phyloP scores from a whole-genome alignment of 1,140 invertebrate genomes.

The Mya arenaria region DNA sequence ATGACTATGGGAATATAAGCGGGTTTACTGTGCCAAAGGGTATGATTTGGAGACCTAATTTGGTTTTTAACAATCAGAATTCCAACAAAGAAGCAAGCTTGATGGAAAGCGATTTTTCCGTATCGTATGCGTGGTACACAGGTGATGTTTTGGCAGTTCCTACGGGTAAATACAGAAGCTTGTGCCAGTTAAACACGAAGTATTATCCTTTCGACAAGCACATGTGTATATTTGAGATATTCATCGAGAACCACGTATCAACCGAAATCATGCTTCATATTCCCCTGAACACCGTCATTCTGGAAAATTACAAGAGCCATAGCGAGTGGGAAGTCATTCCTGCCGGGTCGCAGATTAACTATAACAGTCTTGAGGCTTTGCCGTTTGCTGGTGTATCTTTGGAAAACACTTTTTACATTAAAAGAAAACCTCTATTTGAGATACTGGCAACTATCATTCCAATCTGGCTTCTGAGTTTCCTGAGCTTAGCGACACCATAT shows the following conservation, averaged over 20 bases:
- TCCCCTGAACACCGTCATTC: not conserved
- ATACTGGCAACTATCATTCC: not conserved
- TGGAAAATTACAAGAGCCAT: not conserved
- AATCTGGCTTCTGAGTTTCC: not conserved
- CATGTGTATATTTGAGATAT: not conserved
- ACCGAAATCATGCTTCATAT: not conserved
- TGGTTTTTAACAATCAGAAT: not conserved
- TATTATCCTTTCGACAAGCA: conserved; percentile 15
- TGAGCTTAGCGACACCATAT: not conserved
- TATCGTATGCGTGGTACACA: not conserved
- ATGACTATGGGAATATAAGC: not conserved
- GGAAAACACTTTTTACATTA: not conserved
- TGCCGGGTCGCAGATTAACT: not conserved
- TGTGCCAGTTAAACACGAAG: not conserved
- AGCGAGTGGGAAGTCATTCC: conserved; percentile 1
- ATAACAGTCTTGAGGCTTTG: too few relatives aligned
- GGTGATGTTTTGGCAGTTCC: not conserved
- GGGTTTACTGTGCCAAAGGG: not conserved
- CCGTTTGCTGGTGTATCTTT: not conserved
- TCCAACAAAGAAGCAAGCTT: not conserved
- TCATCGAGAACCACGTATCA: not conserved
- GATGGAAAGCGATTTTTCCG: not conserved
- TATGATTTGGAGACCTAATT: not conserved
- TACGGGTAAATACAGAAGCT: not conserved
- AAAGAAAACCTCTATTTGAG: conserved; percentile 2